Percentiles rank a stretch among this genome's conserved stretches.
Evolutionary conservation across 2,797 vertebrate genomes (phyloP).

Genomic region (Craterocephalus amniculus): DNA sequence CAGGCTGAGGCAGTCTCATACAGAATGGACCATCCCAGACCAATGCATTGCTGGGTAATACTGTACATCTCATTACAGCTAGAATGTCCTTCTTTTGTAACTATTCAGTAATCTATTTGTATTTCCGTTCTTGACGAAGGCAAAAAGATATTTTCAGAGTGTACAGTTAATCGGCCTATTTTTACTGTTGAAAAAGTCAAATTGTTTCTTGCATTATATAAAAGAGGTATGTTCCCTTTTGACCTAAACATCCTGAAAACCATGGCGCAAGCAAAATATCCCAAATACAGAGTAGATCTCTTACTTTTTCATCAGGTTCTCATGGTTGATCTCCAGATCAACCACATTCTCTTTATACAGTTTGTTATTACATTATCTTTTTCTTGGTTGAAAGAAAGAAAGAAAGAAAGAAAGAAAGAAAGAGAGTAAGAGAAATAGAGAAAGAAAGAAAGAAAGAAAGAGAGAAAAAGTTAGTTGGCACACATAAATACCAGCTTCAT

Average conservation of each 20-base stretch:
- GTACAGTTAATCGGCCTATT: neutral
- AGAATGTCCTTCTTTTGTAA: too few species aligned
- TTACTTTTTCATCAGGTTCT: slow-evolving; percentile 10
- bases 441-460: too few species aligned
- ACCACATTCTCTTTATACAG: neutral
- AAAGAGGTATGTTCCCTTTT: slow-evolving; percentile 6
- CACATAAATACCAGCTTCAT: neutral
- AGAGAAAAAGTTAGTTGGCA: too few species aligned
- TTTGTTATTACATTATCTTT: neutral
- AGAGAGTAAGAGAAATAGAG: too few species aligned
- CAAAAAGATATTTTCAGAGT: neutral
- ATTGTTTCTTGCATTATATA: slow-evolving; percentile 6
- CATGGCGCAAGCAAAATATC: too few species aligned
- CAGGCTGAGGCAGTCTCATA: neutral
- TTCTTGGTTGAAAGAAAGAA: neutral
- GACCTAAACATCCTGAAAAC: too few species aligned
- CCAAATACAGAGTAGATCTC: slow-evolving; percentile 35
- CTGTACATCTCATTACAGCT: neutral
- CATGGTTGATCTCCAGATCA: neutral
- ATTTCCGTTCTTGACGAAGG: too few species aligned
- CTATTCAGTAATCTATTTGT: neutral
- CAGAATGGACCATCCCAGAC: neutral
- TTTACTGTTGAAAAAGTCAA: neutral
- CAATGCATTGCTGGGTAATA: neutral
- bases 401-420: too few species aligned